Evolutionary conservation across 2,888 invertebrate species (phyloP).

Genomic region (Trilocha varians): DNA sequence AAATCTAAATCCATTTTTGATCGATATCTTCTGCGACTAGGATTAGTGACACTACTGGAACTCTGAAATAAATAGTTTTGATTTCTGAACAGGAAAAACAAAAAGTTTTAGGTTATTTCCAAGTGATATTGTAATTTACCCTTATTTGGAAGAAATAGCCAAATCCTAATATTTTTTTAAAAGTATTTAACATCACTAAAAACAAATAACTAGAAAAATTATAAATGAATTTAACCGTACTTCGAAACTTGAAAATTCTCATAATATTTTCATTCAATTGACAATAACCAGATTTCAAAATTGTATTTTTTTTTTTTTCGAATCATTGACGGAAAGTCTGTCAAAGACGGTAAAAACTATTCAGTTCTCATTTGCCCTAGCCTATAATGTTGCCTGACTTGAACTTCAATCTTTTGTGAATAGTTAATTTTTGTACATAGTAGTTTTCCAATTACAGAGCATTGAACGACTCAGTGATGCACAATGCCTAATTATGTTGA

Average conservation of each 20-base stretch:
- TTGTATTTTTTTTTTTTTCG: too few relatives aligned
- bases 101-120: not conserved
- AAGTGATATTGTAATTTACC: constrained; percentile 12
- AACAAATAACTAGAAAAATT: not conserved
- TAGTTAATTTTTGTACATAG: too few relatives aligned
- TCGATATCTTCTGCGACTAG: constrained; percentile 25
- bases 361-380: too few relatives aligned
- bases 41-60: constrained; percentile 15
- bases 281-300: too few relatives aligned
- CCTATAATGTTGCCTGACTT: too few relatives aligned
- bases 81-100: not conserved
- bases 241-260: not conserved
- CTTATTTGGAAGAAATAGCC: constrained; percentile 16
- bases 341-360: too few relatives aligned
- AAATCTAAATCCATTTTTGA: constrained; percentile 46
- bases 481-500: too few relatives aligned
- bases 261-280: not conserved
- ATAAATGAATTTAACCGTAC: not conserved
- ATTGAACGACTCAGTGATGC: too few relatives aligned
- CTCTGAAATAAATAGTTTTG: too few relatives aligned
- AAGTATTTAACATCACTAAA: constrained; percentile 22
- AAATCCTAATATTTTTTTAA: constrained; percentile 14
- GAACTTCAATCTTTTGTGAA: too few relatives aligned
- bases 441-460: too few relatives aligned
- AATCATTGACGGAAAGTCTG: too few relatives aligned